Evolutionary conservation across 2,888 invertebrate species (phyloP).

Genomic region (Eurois occulta): DNA sequence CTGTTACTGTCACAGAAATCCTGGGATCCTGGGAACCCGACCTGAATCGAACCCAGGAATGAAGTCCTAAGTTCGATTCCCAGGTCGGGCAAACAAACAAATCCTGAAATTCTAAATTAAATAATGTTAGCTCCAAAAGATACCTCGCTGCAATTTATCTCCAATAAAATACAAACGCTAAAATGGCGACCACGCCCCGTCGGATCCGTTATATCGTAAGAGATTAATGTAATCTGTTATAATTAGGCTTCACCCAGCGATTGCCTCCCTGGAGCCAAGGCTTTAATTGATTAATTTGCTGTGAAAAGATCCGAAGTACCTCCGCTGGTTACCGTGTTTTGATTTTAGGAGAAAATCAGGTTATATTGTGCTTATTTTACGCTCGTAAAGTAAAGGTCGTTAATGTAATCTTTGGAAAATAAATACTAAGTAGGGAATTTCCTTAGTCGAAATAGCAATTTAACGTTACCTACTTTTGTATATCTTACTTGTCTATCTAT

Average conservation of each 20-base stretch:
- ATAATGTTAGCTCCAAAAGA: slow-evolving; percentile 20
- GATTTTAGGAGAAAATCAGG: slow-evolving; percentile 48
- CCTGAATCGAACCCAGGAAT: too few species aligned
- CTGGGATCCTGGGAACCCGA: too few species aligned
- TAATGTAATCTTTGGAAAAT: slow-evolving; percentile 17
- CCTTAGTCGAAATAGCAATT: background rate
- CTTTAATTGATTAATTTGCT: slow-evolving; percentile 71
- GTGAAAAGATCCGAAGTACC: slow-evolving; percentile 67
- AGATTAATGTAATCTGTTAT: slow-evolving; percentile 74
- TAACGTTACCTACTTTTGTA: background rate
- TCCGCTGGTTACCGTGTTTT: slow-evolving; percentile 44
- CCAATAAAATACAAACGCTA: slow-evolving; percentile 48
- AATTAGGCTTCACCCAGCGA: slow-evolving; percentile 72
- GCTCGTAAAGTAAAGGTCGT: slow-evolving; percentile 14
- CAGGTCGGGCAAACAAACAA: background rate
- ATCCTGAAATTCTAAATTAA: slow-evolving; percentile 21
- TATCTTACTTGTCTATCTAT: too few species aligned
- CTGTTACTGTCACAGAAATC: background rate
- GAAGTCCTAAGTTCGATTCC: background rate
- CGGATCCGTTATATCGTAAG: slow-evolving; percentile 62
- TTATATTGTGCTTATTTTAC: slow-evolving; percentile 31
- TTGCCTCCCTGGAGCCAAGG: slow-evolving; percentile 63
- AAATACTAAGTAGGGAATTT: background rate
- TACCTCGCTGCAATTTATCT: slow-evolving; percentile 33
- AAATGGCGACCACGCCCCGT: slow-evolving; percentile 50